phyloP scores from a whole-genome alignment of 2,888 invertebrate genomes.

The Neoscelio sp. region DNA sequence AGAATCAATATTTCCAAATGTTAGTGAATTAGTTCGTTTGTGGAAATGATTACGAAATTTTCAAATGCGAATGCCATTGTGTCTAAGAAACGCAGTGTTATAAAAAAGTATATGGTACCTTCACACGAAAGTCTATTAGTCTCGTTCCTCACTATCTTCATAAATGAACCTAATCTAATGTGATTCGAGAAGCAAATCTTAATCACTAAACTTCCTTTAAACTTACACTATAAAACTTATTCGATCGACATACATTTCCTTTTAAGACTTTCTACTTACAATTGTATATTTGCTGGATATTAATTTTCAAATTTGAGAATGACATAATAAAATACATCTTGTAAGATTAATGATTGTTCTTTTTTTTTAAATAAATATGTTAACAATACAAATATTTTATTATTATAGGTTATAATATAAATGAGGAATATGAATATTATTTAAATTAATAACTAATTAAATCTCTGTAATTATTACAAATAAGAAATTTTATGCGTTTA shows the following conservation, averaged over 20 bases:
- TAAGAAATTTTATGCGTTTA: no score
- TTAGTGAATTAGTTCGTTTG: conserved; percentile 2
- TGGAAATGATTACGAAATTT: conserved; percentile 33
- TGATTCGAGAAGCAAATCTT: conserved; percentile 56
- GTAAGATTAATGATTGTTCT: conserved; percentile 39
- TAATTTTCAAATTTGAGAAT: conserved; percentile 47
- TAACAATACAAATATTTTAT: no score
- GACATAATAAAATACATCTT: conserved; percentile 41
- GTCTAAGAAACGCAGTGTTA: neutral
- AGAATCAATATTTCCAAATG: conserved; percentile 37
- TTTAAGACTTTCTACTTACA: conserved; percentile 44
- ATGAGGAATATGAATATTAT: no score
- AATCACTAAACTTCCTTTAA: conserved; percentile 60
- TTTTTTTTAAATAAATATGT: no score
- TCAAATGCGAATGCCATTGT: conserved; percentile 14
- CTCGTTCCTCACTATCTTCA: conserved; percentile 39
- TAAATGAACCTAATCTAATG: conserved; percentile 53
- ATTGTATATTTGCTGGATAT: conserved; percentile 45
- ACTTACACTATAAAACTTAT: conserved; percentile 63
- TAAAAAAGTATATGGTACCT: conserved; percentile 37
- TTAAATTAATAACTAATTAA: no score
- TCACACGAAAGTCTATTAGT: conserved; percentile 45
- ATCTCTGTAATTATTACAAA: no score
- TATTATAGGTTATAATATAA: no score
- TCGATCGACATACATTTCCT: conserved; percentile 62